Percentiles rank a stretch among this genome's conserved stretches.
Evolutionary conservation across 35 echinoderm and acorn worm species (phyloP).

Genomic region (Anneissia japonica): DNA sequence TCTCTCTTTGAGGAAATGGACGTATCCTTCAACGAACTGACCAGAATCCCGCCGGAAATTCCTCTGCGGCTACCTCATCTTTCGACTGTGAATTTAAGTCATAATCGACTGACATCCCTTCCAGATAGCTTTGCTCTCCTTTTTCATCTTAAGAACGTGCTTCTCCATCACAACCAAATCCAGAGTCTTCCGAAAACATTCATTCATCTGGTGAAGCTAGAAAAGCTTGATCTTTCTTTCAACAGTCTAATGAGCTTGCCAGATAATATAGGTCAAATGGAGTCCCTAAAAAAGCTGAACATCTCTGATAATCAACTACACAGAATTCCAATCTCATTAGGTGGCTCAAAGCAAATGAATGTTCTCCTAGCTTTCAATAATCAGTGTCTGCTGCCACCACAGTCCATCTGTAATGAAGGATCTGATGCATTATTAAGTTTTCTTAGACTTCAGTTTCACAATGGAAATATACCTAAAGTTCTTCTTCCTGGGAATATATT

Average conservation of each 20-base stretch:
- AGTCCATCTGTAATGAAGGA: slow-evolving; percentile 60
- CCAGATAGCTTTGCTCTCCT: slow-evolving; percentile 68
- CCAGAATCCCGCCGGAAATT: slow-evolving; percentile 42
- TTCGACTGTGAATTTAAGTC: slow-evolving; percentile 41
- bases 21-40: slow-evolving; percentile 54
- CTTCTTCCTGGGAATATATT: slow-evolving; percentile 46
- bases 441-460: slow-evolving; percentile 49
- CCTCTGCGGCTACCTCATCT: slow-evolving; percentile 64
- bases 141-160: slow-evolving; percentile 58
- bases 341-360: slow-evolving; percentile 26
- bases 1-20: slow-evolving; percentile 67
- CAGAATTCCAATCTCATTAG: slow-evolving; percentile 35
- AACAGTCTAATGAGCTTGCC: slow-evolving; percentile 44
- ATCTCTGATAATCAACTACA: slow-evolving; percentile 55
- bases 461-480: slow-evolving; percentile 49
- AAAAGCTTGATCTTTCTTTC: slow-evolving; percentile 55
- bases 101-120: slow-evolving; percentile 47
- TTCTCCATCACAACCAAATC: slow-evolving; percentile 52
- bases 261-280: slow-evolving; percentile 59
- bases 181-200: slow-evolving; percentile 58
- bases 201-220: slow-evolving; percentile 57
- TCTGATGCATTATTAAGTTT: slow-evolving; percentile 41
- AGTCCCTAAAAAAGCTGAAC: slow-evolving; percentile 54
- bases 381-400: slow-evolving; percentile 43
- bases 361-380: slow-evolving; percentile 62